Conservation (phyloP, 2,888 invertebrate species). For the Allacma fusca region DNA sequence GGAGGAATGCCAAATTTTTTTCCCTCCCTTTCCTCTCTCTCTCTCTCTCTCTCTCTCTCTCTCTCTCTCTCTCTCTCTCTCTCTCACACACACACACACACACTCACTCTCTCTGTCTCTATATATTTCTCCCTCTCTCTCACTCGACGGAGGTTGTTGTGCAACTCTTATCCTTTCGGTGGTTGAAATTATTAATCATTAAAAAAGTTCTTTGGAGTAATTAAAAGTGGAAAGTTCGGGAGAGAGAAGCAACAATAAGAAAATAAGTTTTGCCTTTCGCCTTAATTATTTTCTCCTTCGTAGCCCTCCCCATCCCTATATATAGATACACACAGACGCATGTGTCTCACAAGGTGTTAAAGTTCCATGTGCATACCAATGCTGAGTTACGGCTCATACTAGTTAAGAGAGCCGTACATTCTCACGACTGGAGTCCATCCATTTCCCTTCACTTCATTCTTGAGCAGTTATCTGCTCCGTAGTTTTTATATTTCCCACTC, state of each 20-base stretch:
- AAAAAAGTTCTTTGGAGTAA: constrained; percentile 50
- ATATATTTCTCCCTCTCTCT: neutral
- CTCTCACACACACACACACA: neutral
- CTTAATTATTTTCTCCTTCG: constrained; percentile 47
- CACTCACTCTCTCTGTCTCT: no score
- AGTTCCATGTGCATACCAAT: no score
- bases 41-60: neutral
- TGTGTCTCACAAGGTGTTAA: no score
- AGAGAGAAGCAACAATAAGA: constrained; percentile 43
- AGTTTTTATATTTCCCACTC: constrained; percentile 21
- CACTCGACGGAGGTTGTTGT: constrained; percentile 9
- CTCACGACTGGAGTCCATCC: constrained; percentile 5
- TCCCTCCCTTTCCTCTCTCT: neutral
- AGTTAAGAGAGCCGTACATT: no score
- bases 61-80: constrained; percentile 4
- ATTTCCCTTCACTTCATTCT: constrained; percentile 38
- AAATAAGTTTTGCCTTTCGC: constrained; percentile 42
- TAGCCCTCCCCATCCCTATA: constrained; percentile 14
- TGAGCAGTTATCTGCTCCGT: constrained; percentile 24
- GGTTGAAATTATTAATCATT: constrained; percentile 53
- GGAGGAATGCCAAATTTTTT: constrained; percentile 26
- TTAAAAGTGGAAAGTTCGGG: constrained; percentile 49
- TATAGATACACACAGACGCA: neutral
- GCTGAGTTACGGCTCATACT: no score
- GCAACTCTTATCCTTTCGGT: constrained; percentile 24